A percentile compares a stretch with the other conserved stretches of the same genome.
Evolutionary conservation across 2,797 vertebrate genomes (phyloP).

Genomic region (Orestias chungarensis): DNA sequence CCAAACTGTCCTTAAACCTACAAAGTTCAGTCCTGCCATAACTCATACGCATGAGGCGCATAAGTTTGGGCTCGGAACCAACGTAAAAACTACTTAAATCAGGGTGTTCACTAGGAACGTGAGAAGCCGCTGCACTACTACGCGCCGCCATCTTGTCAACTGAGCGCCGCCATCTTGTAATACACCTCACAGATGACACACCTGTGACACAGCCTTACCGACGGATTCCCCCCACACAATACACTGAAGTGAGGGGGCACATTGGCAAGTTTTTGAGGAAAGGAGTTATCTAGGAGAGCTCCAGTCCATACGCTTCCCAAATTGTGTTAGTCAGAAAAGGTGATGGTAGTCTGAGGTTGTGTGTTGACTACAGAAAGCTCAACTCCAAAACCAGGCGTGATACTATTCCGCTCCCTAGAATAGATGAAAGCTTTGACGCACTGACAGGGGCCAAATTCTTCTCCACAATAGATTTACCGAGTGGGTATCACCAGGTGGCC

Average conservation of each 20-base stretch:
- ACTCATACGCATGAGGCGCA: too few relatives aligned
- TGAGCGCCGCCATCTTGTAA: too few relatives aligned
- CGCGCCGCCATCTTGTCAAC: too few relatives aligned
- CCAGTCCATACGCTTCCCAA: neutral
- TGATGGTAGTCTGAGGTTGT: neutral
- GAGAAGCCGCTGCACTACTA: too few relatives aligned
- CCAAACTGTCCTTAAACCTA: too few relatives aligned
- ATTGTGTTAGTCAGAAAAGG: neutral
- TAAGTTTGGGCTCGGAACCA: too few relatives aligned
- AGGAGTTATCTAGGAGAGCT: neutral
- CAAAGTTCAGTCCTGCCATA: too few relatives aligned
- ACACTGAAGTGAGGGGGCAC: slow-evolving; percentile 9
- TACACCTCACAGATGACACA: too few relatives aligned
- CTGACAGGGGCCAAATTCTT: neutral
- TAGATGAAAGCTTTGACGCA: neutral
- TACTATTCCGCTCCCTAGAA: neutral
- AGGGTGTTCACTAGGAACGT: too few relatives aligned
- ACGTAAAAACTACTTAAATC: too few relatives aligned
- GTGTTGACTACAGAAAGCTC: neutral
- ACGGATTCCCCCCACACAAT: neutral
- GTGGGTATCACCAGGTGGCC: neutral
- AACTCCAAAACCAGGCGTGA: neutral
- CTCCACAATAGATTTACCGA: neutral
- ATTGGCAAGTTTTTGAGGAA: neutral
- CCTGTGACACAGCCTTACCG: too few relatives aligned